Base-by-base conservation (phyloP, 2,888 invertebrate species). In the Torymus texanus region DNA sequence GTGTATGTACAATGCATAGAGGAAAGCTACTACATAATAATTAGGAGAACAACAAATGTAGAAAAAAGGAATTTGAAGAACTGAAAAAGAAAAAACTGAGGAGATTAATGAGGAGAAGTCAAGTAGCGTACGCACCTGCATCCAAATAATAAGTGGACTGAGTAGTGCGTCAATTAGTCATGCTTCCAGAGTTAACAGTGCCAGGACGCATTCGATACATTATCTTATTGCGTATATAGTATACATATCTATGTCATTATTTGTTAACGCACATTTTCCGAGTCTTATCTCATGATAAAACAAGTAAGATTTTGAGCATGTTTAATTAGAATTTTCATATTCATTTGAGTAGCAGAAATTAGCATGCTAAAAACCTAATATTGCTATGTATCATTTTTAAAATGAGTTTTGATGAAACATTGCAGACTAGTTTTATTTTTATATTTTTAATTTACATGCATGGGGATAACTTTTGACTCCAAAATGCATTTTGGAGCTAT, bases 151-250 rank as follows among this genome's bases (percentile, higher is more conserved):
- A 61, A 62, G 53, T 51, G 14, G 59, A 50, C 50, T 2, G 16
- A 18, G 16, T 51, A 16, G 18, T 50, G 72, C 62, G 53, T 72
- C 53, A 72, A 72, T 72, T 72, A 72, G 72, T 72, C 72, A 72
- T 72, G 72, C 72, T 72, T 62, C 62, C 51, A 58, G 51, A 13
- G 62, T n/a, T 72, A 62, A 72, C 21, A 62, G 53, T 72, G 51
- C 72, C 72, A 11, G 41, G 53, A 24, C 50, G n/a, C 53, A 24
- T 62, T 61, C 29, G 53, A 61, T 72, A 72, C 51, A 24, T 67
- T 8, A 67, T 24, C 55, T 16, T 55, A 55, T 67, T 70, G 11
- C 21, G 21, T 21, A 21, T 21, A 21, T 21, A 21, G 21, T 21
- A 13, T n/a, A 14, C 53, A 24, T 16, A 18, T 61, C 14, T 61